Conservation (phyloP, 2,888 invertebrate genomes). For the Elysia crispata region DNA sequence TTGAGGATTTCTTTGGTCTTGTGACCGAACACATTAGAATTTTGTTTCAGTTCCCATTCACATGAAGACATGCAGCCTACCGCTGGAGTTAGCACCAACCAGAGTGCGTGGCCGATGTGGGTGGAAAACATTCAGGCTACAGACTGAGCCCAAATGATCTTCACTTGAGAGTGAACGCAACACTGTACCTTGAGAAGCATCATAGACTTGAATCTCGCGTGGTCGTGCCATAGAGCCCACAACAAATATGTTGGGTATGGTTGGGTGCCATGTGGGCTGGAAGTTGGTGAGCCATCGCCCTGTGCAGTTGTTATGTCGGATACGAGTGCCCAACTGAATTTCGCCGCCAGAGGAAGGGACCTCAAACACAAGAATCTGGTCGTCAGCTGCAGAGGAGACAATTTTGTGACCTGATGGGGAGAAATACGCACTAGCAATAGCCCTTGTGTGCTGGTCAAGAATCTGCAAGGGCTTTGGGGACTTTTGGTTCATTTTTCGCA, state of each 20-base stretch:
- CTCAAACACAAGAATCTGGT: slow-evolving; percentile 61
- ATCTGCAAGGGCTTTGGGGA: slow-evolving; percentile 60
- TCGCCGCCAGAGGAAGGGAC: neutral
- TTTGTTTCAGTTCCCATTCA: slow-evolving; percentile 48
- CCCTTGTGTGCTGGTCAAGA: slow-evolving; percentile 58
- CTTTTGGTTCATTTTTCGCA: slow-evolving; percentile 66
- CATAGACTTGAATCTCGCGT: slow-evolving; percentile 77
- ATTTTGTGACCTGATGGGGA: slow-evolving; percentile 78
- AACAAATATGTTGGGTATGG: slow-evolving; percentile 77
- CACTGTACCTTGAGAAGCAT: slow-evolving; percentile 63
- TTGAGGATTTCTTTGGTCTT: no score
- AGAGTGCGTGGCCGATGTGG: slow-evolving; percentile 75
- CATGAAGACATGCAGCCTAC: slow-evolving; percentile 77
- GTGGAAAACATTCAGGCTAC: slow-evolving; percentile 76
- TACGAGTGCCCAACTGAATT: neutral
- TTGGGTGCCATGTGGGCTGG: slow-evolving; percentile 78
- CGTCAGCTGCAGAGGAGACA: slow-evolving; percentile 76
- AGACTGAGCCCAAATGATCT: slow-evolving; percentile 73
- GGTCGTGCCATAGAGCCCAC: slow-evolving; percentile 77
- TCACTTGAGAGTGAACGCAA: slow-evolving; percentile 68
- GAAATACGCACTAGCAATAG: slow-evolving; percentile 77
- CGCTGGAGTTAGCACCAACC: slow-evolving; percentile 78
- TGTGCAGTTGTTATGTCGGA: slow-evolving; percentile 77
- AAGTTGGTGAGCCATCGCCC: slow-evolving; percentile 79
- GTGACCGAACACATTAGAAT: no score